These are phyloP conservation scores for Peromyscus polionotus DNA, from an alignment of 2,113 vertebrate genomes.

Conservation along the genomic window DNA sequence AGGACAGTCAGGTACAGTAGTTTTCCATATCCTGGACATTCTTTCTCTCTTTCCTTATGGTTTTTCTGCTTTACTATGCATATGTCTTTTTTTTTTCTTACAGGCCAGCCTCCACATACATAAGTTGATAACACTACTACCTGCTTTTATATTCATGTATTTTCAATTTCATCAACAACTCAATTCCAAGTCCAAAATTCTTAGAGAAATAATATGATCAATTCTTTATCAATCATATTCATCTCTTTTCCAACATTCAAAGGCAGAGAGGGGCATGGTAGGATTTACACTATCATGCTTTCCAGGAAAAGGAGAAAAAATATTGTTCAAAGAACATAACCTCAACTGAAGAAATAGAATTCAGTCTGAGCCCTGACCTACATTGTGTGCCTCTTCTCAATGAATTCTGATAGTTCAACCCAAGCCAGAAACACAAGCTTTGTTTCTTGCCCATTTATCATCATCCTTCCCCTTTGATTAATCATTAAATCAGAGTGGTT, in stretches of 20 bases:
- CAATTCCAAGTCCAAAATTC: background rate
- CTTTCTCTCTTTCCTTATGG: background rate
- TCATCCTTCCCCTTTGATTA: background rate
- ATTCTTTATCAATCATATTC: background rate
- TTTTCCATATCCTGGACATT: background rate
- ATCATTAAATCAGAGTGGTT: background rate
- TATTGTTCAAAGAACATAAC: background rate
- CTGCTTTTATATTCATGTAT: background rate
- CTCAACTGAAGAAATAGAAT: background rate
- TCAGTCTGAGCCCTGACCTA: background rate
- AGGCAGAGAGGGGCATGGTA: background rate
- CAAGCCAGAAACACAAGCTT: background rate
- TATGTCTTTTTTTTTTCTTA: background rate
- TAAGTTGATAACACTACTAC: background rate
- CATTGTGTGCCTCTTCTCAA: background rate
- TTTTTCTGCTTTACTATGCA: background rate
- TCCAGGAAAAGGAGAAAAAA: background rate
- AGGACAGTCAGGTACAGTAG: background rate
- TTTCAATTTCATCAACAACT: background rate
- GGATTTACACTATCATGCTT: background rate
- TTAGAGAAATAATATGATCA: background rate
- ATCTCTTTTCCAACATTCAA: background rate
- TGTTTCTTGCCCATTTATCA: background rate
- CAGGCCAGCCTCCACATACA: background rate
- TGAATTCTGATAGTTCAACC: background rate